Evolutionary conservation across 2,113 vertebrate genomes (phyloP), one percentile per base, ranked within the genome.

Genomic region (Morone saxatilis): DNA sequence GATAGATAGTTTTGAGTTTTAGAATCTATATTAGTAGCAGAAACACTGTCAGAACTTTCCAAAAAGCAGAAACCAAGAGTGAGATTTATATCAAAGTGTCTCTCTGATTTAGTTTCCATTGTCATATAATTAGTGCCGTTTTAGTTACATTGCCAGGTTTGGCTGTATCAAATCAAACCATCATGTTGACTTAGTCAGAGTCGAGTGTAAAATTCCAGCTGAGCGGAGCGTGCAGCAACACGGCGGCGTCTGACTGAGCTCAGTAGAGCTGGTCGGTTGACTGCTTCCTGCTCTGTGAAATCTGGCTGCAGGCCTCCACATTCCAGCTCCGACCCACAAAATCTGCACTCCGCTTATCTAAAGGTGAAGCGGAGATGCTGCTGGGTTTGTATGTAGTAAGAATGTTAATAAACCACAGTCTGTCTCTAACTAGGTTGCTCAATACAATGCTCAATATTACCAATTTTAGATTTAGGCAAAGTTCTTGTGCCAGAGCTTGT

Each of bases 151-250:
- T 38, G n/a, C 5, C 16, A 48, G 13, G 17, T 45, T 57, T 4
- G 43, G 6, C 17, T 0, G 3, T 13, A 43, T 75, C 80, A 10
- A 62, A 40, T 78, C 79, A 5, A 86, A 54, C n/a, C 73, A 50
- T 61, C 69, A 59, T 50, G 48, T 61, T 65, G 13, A 31, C 31
- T 9, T 59, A 4, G 45, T 67, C 57, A 5, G 3, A 50, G 59
- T 41, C 2, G 54, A 31, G 50, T 1, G 36, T n/a, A n/a, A 6
- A 41, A 85, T 87, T 89, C 78, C 81, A 82, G 85, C 63, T 41
- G 78, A 50, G 45, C 4, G n/a, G 17, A 86, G 75, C 75, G 0
- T 77, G 71, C 71, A 65, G 12, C 8, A 20, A 70, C 86, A 81
- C 31, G 41, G 56, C 75, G 1, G 3, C 16, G 19, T 19, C 31